These are phyloP conservation scores for Drosophila obscura DNA, from an alignment of 1,140 invertebrate species.

Conservation along the genomic window DNA sequence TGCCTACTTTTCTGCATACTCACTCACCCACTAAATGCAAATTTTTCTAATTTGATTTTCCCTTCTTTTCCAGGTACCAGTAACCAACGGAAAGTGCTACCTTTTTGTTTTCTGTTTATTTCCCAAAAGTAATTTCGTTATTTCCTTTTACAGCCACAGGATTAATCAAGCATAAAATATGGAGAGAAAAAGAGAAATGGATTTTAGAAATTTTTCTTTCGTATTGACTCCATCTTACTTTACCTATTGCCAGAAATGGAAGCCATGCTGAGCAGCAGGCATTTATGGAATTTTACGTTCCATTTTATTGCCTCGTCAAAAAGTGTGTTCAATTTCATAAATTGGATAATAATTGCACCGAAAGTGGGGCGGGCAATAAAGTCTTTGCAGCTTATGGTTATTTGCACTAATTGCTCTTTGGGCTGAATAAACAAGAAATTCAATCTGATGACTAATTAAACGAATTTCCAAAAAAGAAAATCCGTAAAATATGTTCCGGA, in stretches of 20 bases:
- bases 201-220: constrained; percentile 40
- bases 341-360: constrained; percentile 68
- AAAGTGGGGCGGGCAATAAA: constrained; percentile 29
- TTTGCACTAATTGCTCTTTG: constrained; percentile 56
- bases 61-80: constrained; percentile 27
- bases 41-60: constrained; percentile 74
- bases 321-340: constrained; percentile 70
- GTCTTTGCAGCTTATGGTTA: constrained; percentile 57
- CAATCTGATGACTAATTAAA: constrained; percentile 44
- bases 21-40: constrained; percentile 67
- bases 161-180: constrained; percentile 77
- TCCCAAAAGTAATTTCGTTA: constrained; percentile 25
- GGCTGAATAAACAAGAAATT: constrained; percentile 32
- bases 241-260: constrained; percentile 10
- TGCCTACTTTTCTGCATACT: constrained; percentile 65
- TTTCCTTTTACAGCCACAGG: constrained; percentile 60
- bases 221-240: constrained; percentile 61
- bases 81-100: constrained; percentile 24
- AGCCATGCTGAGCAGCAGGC: constrained; percentile 22
- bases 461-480: constrained; percentile 11
- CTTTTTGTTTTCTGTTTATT: constrained; percentile 44
- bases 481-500: constrained; percentile 14
- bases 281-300: constrained; percentile 69
- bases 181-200: constrained; percentile 16
- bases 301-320: constrained; percentile 61